Conservation (phyloP, 2,888 invertebrate species). For the Hanleya hanleyi region DNA sequence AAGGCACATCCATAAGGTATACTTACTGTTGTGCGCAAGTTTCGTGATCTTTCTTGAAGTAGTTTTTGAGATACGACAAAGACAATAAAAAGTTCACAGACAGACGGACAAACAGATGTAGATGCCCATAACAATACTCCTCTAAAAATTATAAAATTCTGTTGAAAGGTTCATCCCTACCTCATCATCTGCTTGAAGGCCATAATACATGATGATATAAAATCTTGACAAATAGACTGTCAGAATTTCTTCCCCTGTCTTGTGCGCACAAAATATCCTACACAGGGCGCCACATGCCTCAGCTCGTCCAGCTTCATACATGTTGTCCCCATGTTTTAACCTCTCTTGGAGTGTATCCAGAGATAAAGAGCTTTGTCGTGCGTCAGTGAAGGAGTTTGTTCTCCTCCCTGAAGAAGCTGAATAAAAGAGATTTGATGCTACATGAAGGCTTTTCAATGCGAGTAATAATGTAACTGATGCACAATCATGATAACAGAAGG, state of each 20-base stretch:
- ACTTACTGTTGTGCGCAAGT: too few species aligned
- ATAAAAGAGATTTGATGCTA: too few species aligned
- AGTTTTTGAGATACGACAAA: too few species aligned
- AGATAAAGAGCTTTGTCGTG: conserved; percentile 60
- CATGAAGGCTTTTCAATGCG: too few species aligned
- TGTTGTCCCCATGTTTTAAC: conserved; percentile 50
- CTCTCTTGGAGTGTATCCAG: conserved; percentile 51
- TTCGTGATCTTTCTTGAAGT: too few species aligned
- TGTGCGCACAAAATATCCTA: conserved; percentile 95
- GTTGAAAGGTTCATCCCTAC: too few species aligned
- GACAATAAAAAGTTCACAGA: too few species aligned
- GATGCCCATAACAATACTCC: background rate
- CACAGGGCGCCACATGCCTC: conserved; percentile 97
- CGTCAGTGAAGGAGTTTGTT: conserved; percentile 67
- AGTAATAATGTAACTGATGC: too few species aligned
- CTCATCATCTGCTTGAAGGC: conserved; percentile 80
- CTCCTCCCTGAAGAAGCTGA: conserved; percentile 35
- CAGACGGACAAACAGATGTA: background rate
- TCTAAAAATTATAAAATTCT: conserved; percentile 2
- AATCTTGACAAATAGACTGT: conserved; percentile 94
- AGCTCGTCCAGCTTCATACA: conserved; percentile 82
- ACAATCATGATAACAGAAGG: too few species aligned
- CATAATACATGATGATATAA: conserved; percentile 92
- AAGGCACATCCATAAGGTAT: too few species aligned
- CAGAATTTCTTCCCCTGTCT: conserved; percentile 93